Conservation (phyloP, 2,113 vertebrate genomes). For the Chelonoidis abingdonii region DNA sequence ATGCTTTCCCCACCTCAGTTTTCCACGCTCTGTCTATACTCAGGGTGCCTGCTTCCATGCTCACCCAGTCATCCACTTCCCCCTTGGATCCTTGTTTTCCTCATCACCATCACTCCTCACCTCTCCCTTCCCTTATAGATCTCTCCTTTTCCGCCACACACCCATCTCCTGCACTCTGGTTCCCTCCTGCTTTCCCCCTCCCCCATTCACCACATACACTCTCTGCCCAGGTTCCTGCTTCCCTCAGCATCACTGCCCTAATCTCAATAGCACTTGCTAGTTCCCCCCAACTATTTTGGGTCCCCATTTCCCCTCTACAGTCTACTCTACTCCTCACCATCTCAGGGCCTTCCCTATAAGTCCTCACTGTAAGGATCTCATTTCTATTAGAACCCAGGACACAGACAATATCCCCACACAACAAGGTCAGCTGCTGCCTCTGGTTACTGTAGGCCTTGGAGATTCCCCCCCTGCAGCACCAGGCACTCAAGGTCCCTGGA, state of each 20-base stretch:
- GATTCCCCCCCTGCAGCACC: neutral
- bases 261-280: neutral
- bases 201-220: neutral
- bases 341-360: neutral
- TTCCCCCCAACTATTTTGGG: neutral
- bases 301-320: neutral
- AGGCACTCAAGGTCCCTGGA: neutral
- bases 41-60: neutral
- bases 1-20: neutral
- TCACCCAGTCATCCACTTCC: neutral
- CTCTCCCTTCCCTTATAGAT: neutral
- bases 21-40: neutral
- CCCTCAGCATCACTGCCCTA: neutral
- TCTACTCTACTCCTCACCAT: neutral
- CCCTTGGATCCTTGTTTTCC: fast-evolving
- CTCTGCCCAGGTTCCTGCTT: neutral
- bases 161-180: neutral
- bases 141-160: neutral
- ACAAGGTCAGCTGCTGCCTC: neutral
- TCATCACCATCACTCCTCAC: neutral
- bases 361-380: neutral
- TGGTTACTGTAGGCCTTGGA: neutral
- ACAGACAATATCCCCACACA: neutral
- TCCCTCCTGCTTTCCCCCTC: neutral
- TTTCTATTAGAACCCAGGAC: neutral